phyloP scores from a whole-genome alignment of 2,888 invertebrate species.

The Aspidiotus rigidus region DNA sequence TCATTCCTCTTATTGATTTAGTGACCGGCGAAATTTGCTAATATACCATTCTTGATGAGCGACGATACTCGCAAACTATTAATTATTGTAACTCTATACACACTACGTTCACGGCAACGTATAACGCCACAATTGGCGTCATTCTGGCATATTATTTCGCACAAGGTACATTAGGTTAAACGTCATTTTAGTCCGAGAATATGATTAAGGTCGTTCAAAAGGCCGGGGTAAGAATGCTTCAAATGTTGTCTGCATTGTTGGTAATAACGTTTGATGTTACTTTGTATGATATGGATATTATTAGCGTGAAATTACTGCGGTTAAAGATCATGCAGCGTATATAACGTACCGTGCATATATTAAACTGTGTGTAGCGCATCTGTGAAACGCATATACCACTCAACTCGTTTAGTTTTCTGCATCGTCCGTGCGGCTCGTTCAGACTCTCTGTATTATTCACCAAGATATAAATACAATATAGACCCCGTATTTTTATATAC shows the following conservation, averaged over 20 bases:
- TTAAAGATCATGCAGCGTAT: conserved; percentile 4
- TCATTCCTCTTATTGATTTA: no score
- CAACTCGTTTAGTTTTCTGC: background rate
- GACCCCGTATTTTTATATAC: background rate
- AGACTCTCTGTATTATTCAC: no score
- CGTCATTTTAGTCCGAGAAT: background rate
- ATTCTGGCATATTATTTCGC: no score
- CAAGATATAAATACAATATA: background rate
- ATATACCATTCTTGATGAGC: no score
- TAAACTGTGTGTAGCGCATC: no score
- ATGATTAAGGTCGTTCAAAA: background rate
- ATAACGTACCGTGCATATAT: background rate
- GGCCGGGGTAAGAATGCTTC: background rate
- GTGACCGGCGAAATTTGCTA: no score
- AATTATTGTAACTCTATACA: no score
- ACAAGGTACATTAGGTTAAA: no score
- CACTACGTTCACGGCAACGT: no score
- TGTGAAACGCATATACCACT: background rate
- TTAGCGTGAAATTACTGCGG: conserved; percentile 19
- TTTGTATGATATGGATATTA: conserved; percentile 12
- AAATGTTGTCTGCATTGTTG: background rate
- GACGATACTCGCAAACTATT: no score
- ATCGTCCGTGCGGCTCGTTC: no score
- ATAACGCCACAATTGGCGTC: no score
- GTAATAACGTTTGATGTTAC: conserved; percentile 11